phyloP scores from a whole-genome alignment of 2,113 vertebrate species.

The Daboia siamensis region DNA sequence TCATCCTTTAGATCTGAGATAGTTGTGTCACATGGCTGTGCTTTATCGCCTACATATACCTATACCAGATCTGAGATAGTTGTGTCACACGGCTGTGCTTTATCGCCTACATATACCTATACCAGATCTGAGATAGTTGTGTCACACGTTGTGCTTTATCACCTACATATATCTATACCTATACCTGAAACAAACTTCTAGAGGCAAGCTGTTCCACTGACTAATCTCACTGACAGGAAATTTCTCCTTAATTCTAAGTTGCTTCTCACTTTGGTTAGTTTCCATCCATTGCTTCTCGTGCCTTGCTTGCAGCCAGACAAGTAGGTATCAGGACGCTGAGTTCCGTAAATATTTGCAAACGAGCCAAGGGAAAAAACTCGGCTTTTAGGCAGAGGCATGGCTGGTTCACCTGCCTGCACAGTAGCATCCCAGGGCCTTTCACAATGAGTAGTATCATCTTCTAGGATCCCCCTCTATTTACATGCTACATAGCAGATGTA shows the following conservation, averaged over 20 bases:
- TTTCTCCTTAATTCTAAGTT: no score
- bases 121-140: neutral
- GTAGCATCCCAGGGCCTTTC: neutral
- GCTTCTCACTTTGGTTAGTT: no score
- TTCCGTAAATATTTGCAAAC: neutral
- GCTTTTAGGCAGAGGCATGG: neutral
- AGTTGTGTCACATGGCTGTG: neutral
- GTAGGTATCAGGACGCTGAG: neutral
- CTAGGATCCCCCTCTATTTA: neutral
- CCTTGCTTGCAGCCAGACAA: neutral
- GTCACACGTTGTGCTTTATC: neutral
- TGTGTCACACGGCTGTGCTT: neutral
- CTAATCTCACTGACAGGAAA: no score
- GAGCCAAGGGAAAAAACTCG: neutral
- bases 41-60: neutral
- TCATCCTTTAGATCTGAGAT: neutral
- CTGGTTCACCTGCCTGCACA: neutral
- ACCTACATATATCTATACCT: neutral
- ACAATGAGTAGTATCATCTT: neutral
- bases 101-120: neutral
- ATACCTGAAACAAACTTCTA: neutral
- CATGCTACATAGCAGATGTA: neutral
- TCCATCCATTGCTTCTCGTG: no score
- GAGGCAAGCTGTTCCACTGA: no score
- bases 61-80: neutral